phyloP scores from a whole-genome alignment of 2,113 vertebrate genomes.

The Rhinoderma darwinii region DNA sequence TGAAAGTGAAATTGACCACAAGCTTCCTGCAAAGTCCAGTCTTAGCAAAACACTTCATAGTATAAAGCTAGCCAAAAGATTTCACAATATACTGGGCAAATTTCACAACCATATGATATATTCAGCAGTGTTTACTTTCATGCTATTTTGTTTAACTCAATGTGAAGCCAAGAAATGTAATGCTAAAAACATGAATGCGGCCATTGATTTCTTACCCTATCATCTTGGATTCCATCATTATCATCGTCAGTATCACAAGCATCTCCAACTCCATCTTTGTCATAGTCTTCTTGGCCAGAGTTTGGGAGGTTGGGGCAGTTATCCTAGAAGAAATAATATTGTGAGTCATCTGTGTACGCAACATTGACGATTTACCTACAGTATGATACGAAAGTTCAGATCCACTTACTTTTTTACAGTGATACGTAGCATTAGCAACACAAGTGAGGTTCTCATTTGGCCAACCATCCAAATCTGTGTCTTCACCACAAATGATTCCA shows the following conservation, averaged over 20 bases:
- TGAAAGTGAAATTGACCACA: too few relatives aligned
- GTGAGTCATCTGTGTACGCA: slow-evolving; percentile 24
- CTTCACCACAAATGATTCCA: slow-evolving; percentile 93
- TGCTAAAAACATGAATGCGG: slow-evolving; percentile 26
- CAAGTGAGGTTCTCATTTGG: slow-evolving; percentile 88
- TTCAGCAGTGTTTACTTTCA: slow-evolving; percentile 40
- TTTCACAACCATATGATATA: slow-evolving; percentile 48
- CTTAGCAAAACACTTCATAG: slow-evolving; percentile 55
- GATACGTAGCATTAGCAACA: slow-evolving; percentile 95
- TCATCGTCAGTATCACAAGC: slow-evolving; percentile 96
- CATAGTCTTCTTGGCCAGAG: slow-evolving; percentile 97
- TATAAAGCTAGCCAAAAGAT: slow-evolving; percentile 34
- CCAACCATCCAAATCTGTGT: slow-evolving; percentile 95
- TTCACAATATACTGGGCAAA: slow-evolving; percentile 57
- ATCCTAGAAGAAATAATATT: slow-evolving; percentile 77
- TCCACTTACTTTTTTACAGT: slow-evolving; percentile 91
- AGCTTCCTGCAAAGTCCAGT: slow-evolving; percentile 59
- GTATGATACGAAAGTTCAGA: background rate
- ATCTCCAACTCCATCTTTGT: slow-evolving; percentile 94
- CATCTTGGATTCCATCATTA: slow-evolving; percentile 92
- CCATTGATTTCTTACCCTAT: slow-evolving; percentile 79
- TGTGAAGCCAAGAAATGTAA: background rate
- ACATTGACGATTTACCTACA: background rate
- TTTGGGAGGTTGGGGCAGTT: slow-evolving; percentile 96
- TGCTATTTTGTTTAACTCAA: slow-evolving; percentile 29